Evolutionary conservation across 2,797 vertebrate genomes (phyloP).

Genomic region (Cirrhinus mrigala): DNA sequence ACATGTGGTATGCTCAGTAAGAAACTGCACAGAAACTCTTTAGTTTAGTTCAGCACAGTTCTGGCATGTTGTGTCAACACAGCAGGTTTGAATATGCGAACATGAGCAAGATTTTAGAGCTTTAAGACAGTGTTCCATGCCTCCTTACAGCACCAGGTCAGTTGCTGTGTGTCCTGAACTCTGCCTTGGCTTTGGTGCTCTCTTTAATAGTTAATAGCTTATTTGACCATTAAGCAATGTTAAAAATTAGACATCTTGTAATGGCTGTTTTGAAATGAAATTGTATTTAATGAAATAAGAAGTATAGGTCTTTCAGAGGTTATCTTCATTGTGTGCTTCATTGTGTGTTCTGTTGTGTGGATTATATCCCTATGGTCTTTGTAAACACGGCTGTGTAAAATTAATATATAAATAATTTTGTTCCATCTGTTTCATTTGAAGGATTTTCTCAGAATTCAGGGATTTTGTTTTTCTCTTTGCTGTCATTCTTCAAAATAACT

Average conservation of each 20-base stretch:
- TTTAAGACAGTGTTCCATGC: neutral
- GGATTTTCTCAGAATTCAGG: neutral
- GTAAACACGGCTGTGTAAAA: neutral
- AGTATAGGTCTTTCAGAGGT: neutral
- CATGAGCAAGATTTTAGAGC: neutral
- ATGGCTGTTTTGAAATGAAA: neutral
- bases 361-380: neutral
- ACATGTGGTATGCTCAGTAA: too few species aligned
- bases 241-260: neutral
- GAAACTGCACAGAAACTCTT: neutral
- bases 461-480: slow-evolving; percentile 9
- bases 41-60: neutral
- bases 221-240: neutral
- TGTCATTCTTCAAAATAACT: slow-evolving; percentile 1
- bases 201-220: neutral
- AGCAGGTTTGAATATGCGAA: neutral
- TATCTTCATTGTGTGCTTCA: neutral
- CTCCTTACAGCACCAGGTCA: neutral
- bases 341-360: neutral
- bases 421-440: slow-evolving; percentile 15
- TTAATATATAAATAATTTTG: neutral
- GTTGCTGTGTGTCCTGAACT: neutral
- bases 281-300: neutral
- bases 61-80: slow-evolving; percentile 4
- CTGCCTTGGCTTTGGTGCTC: neutral